Evolutionary conservation across 2,888 invertebrate genomes (phyloP), one percentile per base, ranked within the genome.

Genomic region (Nomada lathburiana): DNA sequence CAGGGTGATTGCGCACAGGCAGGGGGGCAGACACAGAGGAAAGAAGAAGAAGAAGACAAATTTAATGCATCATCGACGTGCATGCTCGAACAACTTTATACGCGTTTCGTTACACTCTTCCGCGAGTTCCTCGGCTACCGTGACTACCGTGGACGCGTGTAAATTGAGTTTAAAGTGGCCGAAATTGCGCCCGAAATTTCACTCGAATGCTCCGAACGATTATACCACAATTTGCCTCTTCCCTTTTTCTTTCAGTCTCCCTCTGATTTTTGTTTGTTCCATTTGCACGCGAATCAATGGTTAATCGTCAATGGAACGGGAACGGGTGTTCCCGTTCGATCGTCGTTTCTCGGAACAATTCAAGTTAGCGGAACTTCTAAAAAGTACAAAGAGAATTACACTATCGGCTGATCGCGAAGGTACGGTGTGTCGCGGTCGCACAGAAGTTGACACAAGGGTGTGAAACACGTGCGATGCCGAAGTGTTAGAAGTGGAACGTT

Each of bases 401-500:
- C 20, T 44, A 55, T 73, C 20, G 3, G 2, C 2, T 9, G 52
- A 50, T 55, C 50, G 62, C 59, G 16, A 20, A 50, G 20, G 9
- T 65, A 59, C 69, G 59, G 16, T 42, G 13, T 62, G 16, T 42
- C 42, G 29, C 47, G n/a, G 1, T 50, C 16, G 18, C 18, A 13
- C 23, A 52, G 53, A 20, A 36, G 26, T 62, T 62, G 18, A 26
- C 53, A 47, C 18, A 23, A 53, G 80, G 80, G 76, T 68, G 71
- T 44, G 68, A 72, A 72, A 75, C 73, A 64, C 50, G 83, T 47
- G 82, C 86, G 88, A 88, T 86, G 82, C 78, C 11, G 42, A n/a
- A 57, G 86, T 20, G 65, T 73, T 29, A 23, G 36, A 36, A 57
- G 87, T 88, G 87, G 88, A 86, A 74, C 77, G 76, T 76, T 78